These are phyloP conservation scores for Alviniconcha strummeri DNA, from an alignment of 2,888 invertebrate genomes.

Conservation along the genomic window DNA sequence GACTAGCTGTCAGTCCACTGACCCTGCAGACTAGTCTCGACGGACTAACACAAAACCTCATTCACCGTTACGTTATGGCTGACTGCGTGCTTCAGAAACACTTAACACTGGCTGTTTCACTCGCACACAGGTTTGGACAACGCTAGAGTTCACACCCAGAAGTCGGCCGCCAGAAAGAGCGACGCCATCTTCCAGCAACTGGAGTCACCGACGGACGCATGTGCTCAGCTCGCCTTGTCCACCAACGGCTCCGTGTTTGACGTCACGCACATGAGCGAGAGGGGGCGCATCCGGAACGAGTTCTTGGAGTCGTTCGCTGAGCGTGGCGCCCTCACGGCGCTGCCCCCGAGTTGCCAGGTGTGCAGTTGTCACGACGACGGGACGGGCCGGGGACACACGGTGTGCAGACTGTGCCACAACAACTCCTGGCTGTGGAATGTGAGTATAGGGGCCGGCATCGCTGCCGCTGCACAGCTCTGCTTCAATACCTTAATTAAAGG, in stretches of 20 bases:
- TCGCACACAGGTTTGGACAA: constrained; percentile 40
- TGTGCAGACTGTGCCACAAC: constrained; percentile 67
- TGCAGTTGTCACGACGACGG: constrained; percentile 74
- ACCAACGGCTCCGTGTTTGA: constrained; percentile 83
- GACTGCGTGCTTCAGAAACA: too few species aligned
- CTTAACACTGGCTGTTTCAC: too few species aligned
- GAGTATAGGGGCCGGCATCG: constrained; percentile 31
- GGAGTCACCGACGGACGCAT: constrained; percentile 72
- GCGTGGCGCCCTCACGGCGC: constrained; percentile 65
- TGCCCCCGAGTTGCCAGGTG: constrained; percentile 72
- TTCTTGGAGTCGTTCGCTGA: constrained; percentile 70
- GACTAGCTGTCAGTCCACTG: too few species aligned
- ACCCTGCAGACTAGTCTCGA: too few species aligned
- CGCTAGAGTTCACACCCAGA: constrained; percentile 85
- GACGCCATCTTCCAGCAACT: constrained; percentile 77
- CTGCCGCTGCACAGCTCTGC: background rate
- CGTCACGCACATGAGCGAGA: constrained; percentile 69
- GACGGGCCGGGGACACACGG: constrained; percentile 71
- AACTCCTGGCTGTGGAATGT: constrained; percentile 42
- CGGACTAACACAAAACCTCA: too few species aligned
- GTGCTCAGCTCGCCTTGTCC: constrained; percentile 80
- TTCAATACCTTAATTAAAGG: too few species aligned
- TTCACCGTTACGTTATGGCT: too few species aligned
- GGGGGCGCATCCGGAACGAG: constrained; percentile 60
- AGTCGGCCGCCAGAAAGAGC: constrained; percentile 81